Evolutionary conservation across 2,113 vertebrate genomes (phyloP), one percentile per base, ranked within the genome.

Genomic region (Lasiurus cinereus): DNA sequence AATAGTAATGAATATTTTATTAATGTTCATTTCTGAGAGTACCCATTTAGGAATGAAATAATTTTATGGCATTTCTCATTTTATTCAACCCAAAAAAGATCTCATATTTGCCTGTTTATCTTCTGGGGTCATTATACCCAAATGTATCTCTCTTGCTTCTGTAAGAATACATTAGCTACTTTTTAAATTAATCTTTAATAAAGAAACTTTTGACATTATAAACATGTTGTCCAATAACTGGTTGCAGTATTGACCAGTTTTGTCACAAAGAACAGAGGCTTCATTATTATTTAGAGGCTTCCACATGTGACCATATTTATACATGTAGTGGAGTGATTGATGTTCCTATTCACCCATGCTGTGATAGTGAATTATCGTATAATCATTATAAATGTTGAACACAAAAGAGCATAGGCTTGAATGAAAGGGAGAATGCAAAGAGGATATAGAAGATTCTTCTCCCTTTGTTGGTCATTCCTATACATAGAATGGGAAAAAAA

Each of bases 1-100:
- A 86, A 59, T 83, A 76, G 29, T 80, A 74, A 78, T 96, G 67
- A 93, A 50, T 77, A 70, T 36, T 86, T 74, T 82, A 56, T 91
- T 82, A 54, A 39, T 76, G 67, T 87, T 79, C 39, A 80, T 56
- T 84, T 83, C 72, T 82, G 6, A 56, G 59, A 79, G 52, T 86
- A 90, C 43, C 18, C n/a, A 70, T 66, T 88, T 91, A 79, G 48
- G 22, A 84, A 22, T 82, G 50, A 93, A 93, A 69, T 85, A 54
- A 21, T 79, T 59, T 92, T 86, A 69, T 27, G 27, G 5, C 72
- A 43, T 93, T 88, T 90, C 50, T 94, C 19, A 80, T 46, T 96
- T 83, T 91, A 36, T 76, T 93, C 56, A 72, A 56, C 48, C 46
- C 29, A 39, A 43, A 52, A 22, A 88, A 11, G 11, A 77, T 83